Conservation (phyloP, 2,888 invertebrate genomes). For the Chalcis sispes region DNA sequence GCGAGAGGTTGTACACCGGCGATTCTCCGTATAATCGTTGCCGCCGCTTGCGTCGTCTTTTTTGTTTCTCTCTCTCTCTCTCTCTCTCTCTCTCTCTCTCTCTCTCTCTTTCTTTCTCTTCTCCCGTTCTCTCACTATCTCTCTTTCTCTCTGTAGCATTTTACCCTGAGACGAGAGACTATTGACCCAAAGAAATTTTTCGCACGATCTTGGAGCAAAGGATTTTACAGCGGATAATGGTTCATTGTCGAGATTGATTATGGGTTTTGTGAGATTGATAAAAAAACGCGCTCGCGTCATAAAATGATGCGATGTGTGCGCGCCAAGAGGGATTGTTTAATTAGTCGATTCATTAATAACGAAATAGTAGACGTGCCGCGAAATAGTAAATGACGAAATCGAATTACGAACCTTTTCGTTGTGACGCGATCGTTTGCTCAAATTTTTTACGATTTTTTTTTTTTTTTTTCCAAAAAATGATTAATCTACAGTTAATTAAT, state of each 20-base stretch:
- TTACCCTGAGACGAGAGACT: too few relatives aligned
- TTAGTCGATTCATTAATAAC: too few relatives aligned
- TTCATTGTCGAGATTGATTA: conserved; percentile 2
- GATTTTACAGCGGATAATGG: not conserved
- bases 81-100: not conserved
- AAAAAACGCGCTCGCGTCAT: not conserved
- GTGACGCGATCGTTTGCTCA: too few relatives aligned
- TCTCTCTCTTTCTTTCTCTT: not conserved
- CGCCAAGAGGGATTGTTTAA: not conserved
- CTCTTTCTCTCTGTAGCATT: not conserved
- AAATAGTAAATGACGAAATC: too few relatives aligned
- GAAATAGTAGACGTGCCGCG: too few relatives aligned
- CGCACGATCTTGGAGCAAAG: conserved; percentile 14
- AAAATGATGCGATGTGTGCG: not conserved
- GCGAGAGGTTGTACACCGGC: not conserved
- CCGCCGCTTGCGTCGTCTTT: not conserved
- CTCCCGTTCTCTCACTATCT: not conserved
- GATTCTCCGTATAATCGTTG: too few relatives aligned
- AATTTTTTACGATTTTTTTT: too few relatives aligned
- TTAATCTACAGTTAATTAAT: too few relatives aligned
- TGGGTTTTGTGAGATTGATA: not conserved
- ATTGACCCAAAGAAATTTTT: conserved; percentile 53
- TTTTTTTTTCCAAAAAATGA: too few relatives aligned
- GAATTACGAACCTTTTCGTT: too few relatives aligned
- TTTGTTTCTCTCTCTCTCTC: conserved; percentile 2